Percentiles rank a stretch among this genome's conserved stretches.
Evolutionary conservation across 1,140 invertebrate species (phyloP).

Genomic region (Oppia nitens): DNA sequence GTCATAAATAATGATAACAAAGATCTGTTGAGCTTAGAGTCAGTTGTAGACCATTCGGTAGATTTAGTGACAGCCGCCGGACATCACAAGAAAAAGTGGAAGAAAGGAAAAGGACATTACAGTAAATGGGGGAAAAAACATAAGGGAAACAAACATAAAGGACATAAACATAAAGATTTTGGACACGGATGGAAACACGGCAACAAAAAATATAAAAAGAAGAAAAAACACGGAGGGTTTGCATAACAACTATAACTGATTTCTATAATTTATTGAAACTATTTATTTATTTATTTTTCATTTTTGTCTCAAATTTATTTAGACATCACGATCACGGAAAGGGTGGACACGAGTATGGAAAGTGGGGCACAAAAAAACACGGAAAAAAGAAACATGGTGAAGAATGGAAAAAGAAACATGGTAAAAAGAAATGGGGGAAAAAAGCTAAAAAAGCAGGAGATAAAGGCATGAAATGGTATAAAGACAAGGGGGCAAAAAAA

Average conservation of each 20-base stretch:
- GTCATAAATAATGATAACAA: neutral
- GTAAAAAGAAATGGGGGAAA: neutral
- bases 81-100: neutral
- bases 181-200: neutral
- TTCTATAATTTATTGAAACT: no score
- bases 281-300: no score
- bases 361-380: neutral
- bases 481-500: slow-evolving; percentile 14
- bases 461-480: slow-evolving; percentile 7
- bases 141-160: neutral
- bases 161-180: neutral
- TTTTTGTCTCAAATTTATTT: no score
- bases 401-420: neutral
- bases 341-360: neutral
- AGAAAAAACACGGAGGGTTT: neutral
- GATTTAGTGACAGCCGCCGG: neutral
- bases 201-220: neutral
- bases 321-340: neutral
- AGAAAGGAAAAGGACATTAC: neutral
- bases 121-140: neutral
- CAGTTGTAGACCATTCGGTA: neutral
- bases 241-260: no score
- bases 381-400: neutral
- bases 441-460: neutral
- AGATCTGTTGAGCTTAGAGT: neutral